Base-by-base conservation (phyloP, 2,113 vertebrate genomes). In the Brachypodius melanocephalos region DNA sequence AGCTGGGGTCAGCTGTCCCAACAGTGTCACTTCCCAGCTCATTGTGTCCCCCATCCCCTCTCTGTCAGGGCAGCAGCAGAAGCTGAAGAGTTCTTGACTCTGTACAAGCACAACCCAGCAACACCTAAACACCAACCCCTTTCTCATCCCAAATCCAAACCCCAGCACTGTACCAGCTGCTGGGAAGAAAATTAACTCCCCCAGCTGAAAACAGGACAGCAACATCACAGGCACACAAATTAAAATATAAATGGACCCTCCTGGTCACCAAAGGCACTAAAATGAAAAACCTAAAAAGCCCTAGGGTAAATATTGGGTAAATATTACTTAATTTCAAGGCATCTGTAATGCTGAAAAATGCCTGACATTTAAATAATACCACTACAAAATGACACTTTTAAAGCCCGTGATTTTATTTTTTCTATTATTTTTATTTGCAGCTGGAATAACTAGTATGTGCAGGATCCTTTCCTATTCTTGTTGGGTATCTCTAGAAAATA, bases 1-100 rank as follows among this genome's bases (percentile, higher is more conserved):
- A 22, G 7, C n/a, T 31, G 17, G 42, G 66, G 5, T 24, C 76
- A 51, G 8, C 1, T 45, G 68, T 52, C 52, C 38, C 52, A 16
- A 0, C 10, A 24, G 3, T n/a, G 86, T 58, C 45, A 28, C 22
- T 51, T 51, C 38, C 22, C 49, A 79, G 21, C 4, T 16, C 14
- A 7, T 8, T 19, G 3, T 21, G 43, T 26, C 22, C 18, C 58
- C 7, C 51, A 5, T 7, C 36, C 59, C n/a, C 38, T 59, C 1
- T 0, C 28, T 82, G 77, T 9, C 45, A 25, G 38, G 11, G 31
- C 63, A 81, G 19, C 0, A 0, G 1, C 16, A 81, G 52, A 20
- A 52, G 38, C 9, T 52, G 61, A 29, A 31, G 40, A 26, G 20
- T 61, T 29, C 38, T 38, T 52, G n/a, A 21, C 2, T 67, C 67